Evolutionary conservation across 2,797 vertebrate genomes (phyloP).

Genomic region (Sorex maritimensis): DNA sequence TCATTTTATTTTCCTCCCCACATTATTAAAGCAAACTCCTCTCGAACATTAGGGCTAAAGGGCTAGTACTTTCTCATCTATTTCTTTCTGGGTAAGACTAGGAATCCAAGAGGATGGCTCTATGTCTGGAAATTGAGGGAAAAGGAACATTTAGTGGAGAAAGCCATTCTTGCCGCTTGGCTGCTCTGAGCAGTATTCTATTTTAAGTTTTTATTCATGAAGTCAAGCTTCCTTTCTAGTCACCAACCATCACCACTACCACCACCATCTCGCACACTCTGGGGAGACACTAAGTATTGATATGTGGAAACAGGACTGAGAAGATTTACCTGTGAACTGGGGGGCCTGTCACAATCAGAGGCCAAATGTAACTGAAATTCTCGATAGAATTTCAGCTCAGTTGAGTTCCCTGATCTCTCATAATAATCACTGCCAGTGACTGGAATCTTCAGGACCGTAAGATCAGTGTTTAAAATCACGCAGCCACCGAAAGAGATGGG

Average conservation of each 20-base stretch:
- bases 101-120: constrained; percentile 52
- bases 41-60: constrained; percentile 40
- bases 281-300: neutral
- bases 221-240: constrained; percentile 74
- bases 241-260: constrained; percentile 38
- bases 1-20: constrained; percentile 77
- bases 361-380: constrained; percentile 53
- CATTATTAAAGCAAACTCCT: constrained; percentile 65
- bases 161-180: constrained; percentile 10
- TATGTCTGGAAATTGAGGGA: constrained; percentile 44
- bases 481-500: neutral
- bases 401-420: neutral
- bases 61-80: constrained; percentile 52
- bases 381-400: constrained; percentile 48
- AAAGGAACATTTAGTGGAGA: constrained; percentile 1
- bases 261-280: constrained; percentile 63
- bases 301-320: constrained; percentile 71
- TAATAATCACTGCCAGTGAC: neutral
- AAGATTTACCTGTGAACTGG: constrained; percentile 58
- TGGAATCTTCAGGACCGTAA: constrained; percentile 4
- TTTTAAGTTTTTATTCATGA: constrained; percentile 74
- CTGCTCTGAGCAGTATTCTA: constrained; percentile 24
- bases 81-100: constrained; percentile 62
- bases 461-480: neutral
- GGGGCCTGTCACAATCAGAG: constrained; percentile 40